These are phyloP conservation scores for Enteromius argenteus DNA, from an alignment of 2,797 vertebrate species.

Conservation along the genomic window DNA sequence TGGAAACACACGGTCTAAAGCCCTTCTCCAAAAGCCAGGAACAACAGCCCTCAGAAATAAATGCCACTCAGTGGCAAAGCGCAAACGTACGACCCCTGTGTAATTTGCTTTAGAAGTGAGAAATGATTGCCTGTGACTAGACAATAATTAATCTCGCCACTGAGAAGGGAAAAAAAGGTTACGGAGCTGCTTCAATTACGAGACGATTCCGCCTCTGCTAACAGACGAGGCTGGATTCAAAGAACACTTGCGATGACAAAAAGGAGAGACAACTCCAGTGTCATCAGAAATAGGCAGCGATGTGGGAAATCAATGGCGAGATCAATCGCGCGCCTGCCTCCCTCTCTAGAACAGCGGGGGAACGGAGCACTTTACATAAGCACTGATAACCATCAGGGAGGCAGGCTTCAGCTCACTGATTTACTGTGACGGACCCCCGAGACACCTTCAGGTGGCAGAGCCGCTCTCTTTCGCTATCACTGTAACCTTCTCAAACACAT, in stretches of 20 bases:
- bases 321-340: slow-evolving; percentile 71
- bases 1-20: slow-evolving; percentile 40
- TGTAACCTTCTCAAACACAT: slow-evolving; percentile 69
- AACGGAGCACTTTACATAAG: slow-evolving; percentile 71
- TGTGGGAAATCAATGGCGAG: slow-evolving; percentile 78
- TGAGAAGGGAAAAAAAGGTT: slow-evolving; percentile 41
- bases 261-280: slow-evolving; percentile 75
- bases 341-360: slow-evolving; percentile 50
- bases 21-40: slow-evolving; percentile 37
- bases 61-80: slow-evolving; percentile 42
- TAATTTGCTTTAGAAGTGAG: slow-evolving; percentile 61
- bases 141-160: slow-evolving; percentile 63
- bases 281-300: slow-evolving; percentile 74
- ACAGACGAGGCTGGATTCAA: slow-evolving; percentile 65
- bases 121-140: slow-evolving; percentile 59
- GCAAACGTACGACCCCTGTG: slow-evolving; percentile 15
- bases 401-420: slow-evolving; percentile 71
- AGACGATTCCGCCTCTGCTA: slow-evolving; percentile 47
- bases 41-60: slow-evolving; percentile 35
- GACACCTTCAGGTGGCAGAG: slow-evolving; percentile 70
- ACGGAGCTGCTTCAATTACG: slow-evolving; percentile 57
- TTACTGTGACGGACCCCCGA: slow-evolving; percentile 69
- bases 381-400: slow-evolving; percentile 74
- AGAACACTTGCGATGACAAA: slow-evolving; percentile 75
- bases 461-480: slow-evolving; percentile 65